These are phyloP conservation scores for Lophura nycthemera DNA, from an alignment of 2,113 vertebrate species.

Conservation along the genomic window DNA sequence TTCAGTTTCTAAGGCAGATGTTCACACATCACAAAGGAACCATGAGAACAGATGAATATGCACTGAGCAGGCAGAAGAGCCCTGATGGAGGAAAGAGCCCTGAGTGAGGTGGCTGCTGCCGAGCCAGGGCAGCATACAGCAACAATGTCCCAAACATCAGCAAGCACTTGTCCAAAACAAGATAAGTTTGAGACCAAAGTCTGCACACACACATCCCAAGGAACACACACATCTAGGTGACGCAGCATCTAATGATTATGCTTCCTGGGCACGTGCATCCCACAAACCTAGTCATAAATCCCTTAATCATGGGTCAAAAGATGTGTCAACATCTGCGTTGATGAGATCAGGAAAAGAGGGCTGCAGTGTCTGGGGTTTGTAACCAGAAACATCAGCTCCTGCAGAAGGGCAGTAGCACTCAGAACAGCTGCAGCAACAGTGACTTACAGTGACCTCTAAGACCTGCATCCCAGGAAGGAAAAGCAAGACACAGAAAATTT, in stretches of 20 bases:
- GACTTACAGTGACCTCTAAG: background rate
- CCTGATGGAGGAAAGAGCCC: rapidly evolving
- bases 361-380: background rate
- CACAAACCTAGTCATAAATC: conserved; percentile 16
- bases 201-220: rapidly evolving
- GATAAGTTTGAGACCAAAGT: background rate
- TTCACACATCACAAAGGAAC: background rate
- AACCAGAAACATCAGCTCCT: background rate
- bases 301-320: conserved; percentile 38
- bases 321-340: background rate
- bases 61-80: background rate
- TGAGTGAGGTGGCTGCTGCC: background rate
- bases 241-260: background rate
- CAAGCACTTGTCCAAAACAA: background rate
- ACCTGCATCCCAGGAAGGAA: background rate
- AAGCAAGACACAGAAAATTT: rapidly evolving
- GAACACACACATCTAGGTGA: background rate
- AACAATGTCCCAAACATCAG: background rate
- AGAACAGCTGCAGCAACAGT: background rate
- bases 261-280: background rate
- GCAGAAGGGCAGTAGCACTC: background rate
- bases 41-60: rapidly evolving
- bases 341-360: background rate
- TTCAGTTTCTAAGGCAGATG: background rate
- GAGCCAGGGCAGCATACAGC: background rate